These are phyloP conservation scores for Anoplolepis gracilipes DNA, from an alignment of 1,140 invertebrate genomes.

Conservation along the genomic window DNA sequence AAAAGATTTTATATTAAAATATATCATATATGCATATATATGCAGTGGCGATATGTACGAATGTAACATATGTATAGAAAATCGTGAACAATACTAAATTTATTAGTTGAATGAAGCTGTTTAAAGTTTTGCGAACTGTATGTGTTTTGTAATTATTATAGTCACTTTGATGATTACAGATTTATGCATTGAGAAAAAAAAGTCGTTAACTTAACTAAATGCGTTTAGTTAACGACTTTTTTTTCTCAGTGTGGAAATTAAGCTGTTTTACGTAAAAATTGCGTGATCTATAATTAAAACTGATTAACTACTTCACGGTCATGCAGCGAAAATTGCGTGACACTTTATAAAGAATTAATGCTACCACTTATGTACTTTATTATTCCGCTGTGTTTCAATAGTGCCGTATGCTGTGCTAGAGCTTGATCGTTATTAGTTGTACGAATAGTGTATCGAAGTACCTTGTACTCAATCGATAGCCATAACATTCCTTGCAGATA, in stretches of 20 bases:
- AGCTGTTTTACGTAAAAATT: not conserved
- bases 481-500: slow-evolving; percentile 42
- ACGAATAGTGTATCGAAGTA: slow-evolving; percentile 39
- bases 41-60: not conserved
- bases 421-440: slow-evolving; percentile 30
- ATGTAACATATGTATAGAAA: no score
- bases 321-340: slow-evolving; percentile 25
- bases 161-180: not conserved
- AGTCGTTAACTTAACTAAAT: no score
- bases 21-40: not conserved
- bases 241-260: no score
- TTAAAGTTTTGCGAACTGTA: not conserved
- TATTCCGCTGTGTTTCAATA: slow-evolving; percentile 18
- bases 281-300: slow-evolving; percentile 2
- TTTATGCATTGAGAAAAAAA: no score
- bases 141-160: not conserved
- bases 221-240: no score
- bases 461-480: slow-evolving; percentile 28
- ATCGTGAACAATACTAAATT: not conserved
- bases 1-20: no score
- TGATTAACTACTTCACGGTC: slow-evolving; percentile 12
- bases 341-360: slow-evolving; percentile 11
- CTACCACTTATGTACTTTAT: slow-evolving; percentile 12
- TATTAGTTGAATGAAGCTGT: not conserved
- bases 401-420: not conserved